Conservation (phyloP, 1,140 invertebrate species). For the Coelopa frigida region DNA sequence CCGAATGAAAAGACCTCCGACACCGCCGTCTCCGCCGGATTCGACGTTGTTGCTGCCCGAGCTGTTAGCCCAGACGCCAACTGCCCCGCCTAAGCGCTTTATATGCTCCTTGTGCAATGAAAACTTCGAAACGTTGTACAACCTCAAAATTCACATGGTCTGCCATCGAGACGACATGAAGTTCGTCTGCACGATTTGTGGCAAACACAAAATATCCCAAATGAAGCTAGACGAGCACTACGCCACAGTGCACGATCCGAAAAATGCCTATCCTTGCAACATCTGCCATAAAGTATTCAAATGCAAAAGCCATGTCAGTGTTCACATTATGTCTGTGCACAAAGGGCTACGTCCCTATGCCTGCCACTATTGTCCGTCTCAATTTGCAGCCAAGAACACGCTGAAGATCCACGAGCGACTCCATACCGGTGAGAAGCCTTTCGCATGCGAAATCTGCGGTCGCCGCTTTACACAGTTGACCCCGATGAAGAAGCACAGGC, state of each 20-base stretch:
- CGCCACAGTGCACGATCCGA: neutral
- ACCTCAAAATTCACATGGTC: slow-evolving; percentile 1
- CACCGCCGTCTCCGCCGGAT: too few species aligned
- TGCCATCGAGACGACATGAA: neutral
- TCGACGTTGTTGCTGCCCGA: too few species aligned
- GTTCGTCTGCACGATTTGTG: slow-evolving; percentile 1
- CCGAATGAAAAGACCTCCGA: too few species aligned
- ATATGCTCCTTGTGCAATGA: too few species aligned
- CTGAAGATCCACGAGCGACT: neutral
- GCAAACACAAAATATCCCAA: slow-evolving; percentile 3
- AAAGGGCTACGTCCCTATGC: neutral
- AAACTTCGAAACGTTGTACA: neutral
- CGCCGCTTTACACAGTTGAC: slow-evolving; percentile 4
- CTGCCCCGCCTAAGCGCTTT: too few species aligned
- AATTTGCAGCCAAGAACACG: slow-evolving; percentile 1
- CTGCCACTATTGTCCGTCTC: slow-evolving; percentile 1
- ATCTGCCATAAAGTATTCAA: neutral
- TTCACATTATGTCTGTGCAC: neutral
- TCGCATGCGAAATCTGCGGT: neutral
- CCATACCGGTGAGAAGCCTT: slow-evolving; percentile 3
- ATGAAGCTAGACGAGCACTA: slow-evolving; percentile 1
- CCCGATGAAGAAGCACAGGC: neutral
- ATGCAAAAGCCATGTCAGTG: slow-evolving; percentile 2
- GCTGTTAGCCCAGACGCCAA: too few species aligned
- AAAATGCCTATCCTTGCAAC: neutral